These are phyloP conservation scores for Protomyctophum bolini DNA, from an alignment of 2,113 vertebrate genomes.

Conservation along the genomic window DNA sequence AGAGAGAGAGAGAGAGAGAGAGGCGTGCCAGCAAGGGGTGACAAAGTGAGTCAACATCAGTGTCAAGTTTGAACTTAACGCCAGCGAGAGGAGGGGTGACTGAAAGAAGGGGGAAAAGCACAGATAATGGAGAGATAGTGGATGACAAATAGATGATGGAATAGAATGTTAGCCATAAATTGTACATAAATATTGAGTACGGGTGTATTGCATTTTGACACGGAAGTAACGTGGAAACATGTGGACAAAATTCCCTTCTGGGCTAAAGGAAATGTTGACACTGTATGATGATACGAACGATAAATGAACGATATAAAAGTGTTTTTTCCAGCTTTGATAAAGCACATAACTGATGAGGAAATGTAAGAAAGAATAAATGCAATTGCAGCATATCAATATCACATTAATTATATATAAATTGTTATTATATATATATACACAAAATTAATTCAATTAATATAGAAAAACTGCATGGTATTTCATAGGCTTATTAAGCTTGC, in stretches of 20 bases:
- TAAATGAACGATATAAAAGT: background rate
- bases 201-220: background rate
- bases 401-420: background rate
- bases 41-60: conserved; percentile 85
- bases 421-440: too few species aligned
- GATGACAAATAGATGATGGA: conserved; percentile 66
- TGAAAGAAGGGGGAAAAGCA: conserved; percentile 69
- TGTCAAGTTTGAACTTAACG: conserved; percentile 87
- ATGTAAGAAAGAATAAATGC: background rate
- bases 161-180: conserved; percentile 60
- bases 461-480: too few species aligned
- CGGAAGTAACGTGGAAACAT: background rate
- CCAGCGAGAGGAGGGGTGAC: conserved; percentile 75
- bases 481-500: too few species aligned
- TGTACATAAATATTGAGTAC: conserved; percentile 33
- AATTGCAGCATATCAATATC: background rate
- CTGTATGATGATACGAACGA: too few species aligned
- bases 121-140: conserved; percentile 75
- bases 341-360: conserved; percentile 2
- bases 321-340: conserved; percentile 20
- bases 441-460: background rate
- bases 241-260: background rate
- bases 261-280: background rate
- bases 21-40: conserved; percentile 69
- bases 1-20: conserved; percentile 1